phyloP scores from a whole-genome alignment of 2,113 vertebrate genomes.

The Uropsilus gracilis region DNA sequence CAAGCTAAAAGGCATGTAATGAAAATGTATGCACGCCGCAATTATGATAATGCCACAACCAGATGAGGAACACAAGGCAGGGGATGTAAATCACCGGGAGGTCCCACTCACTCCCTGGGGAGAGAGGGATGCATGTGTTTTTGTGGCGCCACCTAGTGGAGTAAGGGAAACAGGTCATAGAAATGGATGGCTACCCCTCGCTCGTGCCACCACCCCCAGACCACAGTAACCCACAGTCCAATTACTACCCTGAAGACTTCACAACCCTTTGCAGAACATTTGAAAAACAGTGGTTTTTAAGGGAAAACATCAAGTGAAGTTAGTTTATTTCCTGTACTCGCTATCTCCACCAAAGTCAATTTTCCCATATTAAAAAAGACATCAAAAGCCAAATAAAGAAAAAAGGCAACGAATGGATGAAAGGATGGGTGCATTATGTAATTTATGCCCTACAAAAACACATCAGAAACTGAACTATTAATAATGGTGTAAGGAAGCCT shows the following conservation, averaged over 20 bases:
- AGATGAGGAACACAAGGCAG: background rate
- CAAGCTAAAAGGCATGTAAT: background rate
- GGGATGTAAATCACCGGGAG: background rate
- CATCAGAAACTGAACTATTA: background rate
- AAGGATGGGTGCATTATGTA: background rate
- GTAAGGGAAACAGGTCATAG: background rate
- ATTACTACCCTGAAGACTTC: background rate
- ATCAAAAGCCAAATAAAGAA: background rate
- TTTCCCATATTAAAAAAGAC: background rate
- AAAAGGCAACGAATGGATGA: background rate
- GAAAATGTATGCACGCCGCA: background rate
- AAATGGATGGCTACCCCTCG: background rate
- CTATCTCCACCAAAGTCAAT: background rate
- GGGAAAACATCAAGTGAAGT: background rate
- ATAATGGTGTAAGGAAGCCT: background rate
- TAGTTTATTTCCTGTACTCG: background rate
- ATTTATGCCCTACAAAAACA: too few species aligned
- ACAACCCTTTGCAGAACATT: background rate
- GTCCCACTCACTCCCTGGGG: background rate
- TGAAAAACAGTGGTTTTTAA: background rate
- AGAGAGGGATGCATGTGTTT: background rate
- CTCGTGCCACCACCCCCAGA: background rate
- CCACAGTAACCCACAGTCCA: background rate
- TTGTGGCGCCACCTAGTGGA: slow-evolving; percentile 3
- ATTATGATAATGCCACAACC: background rate